Evolutionary conservation across 2,797 vertebrate genomes (phyloP).

Genomic region (Pteropus rufus): DNA sequence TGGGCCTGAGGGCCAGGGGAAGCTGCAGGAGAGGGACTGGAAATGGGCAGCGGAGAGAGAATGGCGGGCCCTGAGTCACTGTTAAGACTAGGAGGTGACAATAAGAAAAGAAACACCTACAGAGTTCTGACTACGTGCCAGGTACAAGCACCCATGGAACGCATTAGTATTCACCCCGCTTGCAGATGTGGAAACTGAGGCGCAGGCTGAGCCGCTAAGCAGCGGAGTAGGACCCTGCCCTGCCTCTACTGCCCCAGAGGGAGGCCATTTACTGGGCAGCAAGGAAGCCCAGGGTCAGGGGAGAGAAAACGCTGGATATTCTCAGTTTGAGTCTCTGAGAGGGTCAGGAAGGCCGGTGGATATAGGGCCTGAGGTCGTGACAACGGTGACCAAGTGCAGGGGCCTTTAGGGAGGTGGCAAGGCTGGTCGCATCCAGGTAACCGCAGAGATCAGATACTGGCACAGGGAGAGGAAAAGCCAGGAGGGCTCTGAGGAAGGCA

Average conservation of each 20-base stretch:
- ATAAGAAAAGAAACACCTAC: fast-evolving
- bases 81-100: fast-evolving
- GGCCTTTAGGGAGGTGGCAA: background rate
- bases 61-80: fast-evolving
- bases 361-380: fast-evolving
- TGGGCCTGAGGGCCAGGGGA: fast-evolving
- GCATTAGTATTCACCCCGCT: fast-evolving
- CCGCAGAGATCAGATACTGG: fast-evolving
- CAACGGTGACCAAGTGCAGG: fast-evolving
- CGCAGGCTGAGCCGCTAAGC: fast-evolving
- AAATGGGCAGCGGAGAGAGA: fast-evolving
- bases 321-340: fast-evolving
- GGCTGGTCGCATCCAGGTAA: background rate
- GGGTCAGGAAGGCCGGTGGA: background rate
- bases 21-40: too few species aligned
- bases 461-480: background rate
- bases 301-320: fast-evolving
- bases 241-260: fast-evolving
- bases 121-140: background rate
- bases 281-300: too few species aligned
- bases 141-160: fast-evolving
- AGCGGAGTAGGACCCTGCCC: fast-evolving
- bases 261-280: fast-evolving
- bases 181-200: background rate
- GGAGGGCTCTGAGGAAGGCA: background rate